These are phyloP conservation scores for Psophia crepitans DNA, from an alignment of 2,113 vertebrate genomes.

Conservation along the genomic window DNA sequence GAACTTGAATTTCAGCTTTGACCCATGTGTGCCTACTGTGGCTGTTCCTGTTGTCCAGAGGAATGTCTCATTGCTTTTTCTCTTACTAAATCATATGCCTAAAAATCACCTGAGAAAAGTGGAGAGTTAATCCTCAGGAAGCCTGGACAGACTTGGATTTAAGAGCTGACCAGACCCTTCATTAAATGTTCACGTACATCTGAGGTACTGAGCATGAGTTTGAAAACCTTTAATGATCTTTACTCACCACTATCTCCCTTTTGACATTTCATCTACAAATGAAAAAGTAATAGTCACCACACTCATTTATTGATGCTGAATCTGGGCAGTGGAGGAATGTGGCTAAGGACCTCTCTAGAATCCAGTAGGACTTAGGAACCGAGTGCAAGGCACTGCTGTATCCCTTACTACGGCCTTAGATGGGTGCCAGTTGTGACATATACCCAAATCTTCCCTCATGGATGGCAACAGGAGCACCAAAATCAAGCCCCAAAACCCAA, in stretches of 20 bases:
- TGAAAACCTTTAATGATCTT: neutral
- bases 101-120: neutral
- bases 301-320: neutral
- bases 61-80: neutral
- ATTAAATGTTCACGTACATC: neutral
- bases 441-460: neutral
- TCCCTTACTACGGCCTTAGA: neutral
- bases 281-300: neutral
- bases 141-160: neutral
- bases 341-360: neutral
- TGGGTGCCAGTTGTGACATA: neutral
- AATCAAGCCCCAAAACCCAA: neutral
- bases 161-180: neutral
- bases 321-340: too few species aligned
- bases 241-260: neutral
- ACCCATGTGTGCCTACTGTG: neutral
- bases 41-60: neutral
- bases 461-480: neutral
- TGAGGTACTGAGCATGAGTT: neutral
- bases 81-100: neutral
- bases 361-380: neutral
- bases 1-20: neutral
- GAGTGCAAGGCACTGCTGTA: neutral
- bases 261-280: neutral
- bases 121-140: neutral